Base-by-base conservation (phyloP, 2,888 invertebrate species). In the Drosophila yooni region DNA sequence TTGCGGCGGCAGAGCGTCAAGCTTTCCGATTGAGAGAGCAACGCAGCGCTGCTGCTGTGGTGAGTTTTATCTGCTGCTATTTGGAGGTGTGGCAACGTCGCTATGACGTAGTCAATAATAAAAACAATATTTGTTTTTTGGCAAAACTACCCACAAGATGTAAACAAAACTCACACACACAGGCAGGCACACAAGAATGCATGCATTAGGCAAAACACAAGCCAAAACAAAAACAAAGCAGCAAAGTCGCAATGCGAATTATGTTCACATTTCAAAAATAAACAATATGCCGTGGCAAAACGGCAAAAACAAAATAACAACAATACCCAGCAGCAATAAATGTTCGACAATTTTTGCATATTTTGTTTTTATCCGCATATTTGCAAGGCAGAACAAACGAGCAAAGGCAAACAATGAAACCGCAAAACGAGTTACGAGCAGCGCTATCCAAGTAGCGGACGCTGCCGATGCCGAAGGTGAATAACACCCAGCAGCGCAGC, bases 291-390 rank as follows among this genome's bases (percentile, higher is more conserved):
- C 34, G 36, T 31, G 33, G 27, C 72, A 46, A 54, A 50, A 21
- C 27, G 31, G 48, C 43, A 46, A 46, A 13, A 46, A 46, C 13
- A 43, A 13, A 63, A 58, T 36, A 65, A 63, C 46, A 80, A 71
- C n/a, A 61, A 66, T 13, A 15, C 15, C n/a, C 56, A 50, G 18
- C 50, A 56, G 10, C 43, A 67, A 62, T 21, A 50, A 61, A 52
- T 60, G 62, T 50, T 60, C 31, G 51, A 51, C 50, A 53, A 51
- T 63, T 79, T 83, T 81, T 78, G 76, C 81, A 81, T 74, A 78
- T 83, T 82, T 83, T 82, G 84, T 83, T 83, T 82, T 82, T 83
- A 82, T 83, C 78, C 72, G 69, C 75, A 63, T 65, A 78, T 85
- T 83, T 76, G 77, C 70, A 74, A 79, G 73, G 69, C 81, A 85